phyloP scores from a whole-genome alignment of 2,797 vertebrate species.

The Hipposideros larvatus region DNA sequence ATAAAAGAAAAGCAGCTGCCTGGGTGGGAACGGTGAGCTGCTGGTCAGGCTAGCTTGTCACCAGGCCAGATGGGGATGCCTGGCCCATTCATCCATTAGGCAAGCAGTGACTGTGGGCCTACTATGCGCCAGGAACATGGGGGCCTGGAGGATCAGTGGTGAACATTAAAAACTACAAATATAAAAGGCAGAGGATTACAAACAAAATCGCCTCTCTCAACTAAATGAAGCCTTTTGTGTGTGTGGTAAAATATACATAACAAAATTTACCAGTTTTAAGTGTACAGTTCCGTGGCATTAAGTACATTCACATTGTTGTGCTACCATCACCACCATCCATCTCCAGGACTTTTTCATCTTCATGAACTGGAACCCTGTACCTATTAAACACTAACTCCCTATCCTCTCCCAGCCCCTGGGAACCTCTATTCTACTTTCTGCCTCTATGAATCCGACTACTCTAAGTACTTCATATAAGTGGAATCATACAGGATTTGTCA shows the following conservation, averaged over 20 bases:
- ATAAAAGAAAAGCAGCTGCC: neutral
- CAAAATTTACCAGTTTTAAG: neutral
- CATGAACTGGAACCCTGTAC: neutral
- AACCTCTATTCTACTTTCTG: neutral
- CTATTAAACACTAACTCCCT: neutral
- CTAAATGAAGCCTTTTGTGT: neutral
- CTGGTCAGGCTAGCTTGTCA: fast-evolving
- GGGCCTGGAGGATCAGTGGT: neutral
- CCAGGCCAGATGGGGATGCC: fast-evolving
- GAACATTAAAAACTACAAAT: neutral
- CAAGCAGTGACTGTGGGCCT: neutral
- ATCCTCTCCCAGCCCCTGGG: no score
- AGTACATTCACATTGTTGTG: fast-evolving
- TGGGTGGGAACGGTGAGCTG: fast-evolving
- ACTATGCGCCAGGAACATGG: neutral
- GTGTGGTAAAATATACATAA: neutral
- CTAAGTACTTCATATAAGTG: neutral
- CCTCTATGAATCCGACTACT: neutral
- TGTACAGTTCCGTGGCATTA: fast-evolving
- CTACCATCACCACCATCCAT: fast-evolving
- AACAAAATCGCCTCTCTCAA: neutral
- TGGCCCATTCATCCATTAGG: neutral
- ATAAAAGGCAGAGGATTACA: neutral
- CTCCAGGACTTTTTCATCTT: neutral
- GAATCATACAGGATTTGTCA: neutral